phyloP scores from a whole-genome alignment of 2,113 vertebrate genomes.

The Diadophis punctatus region DNA sequence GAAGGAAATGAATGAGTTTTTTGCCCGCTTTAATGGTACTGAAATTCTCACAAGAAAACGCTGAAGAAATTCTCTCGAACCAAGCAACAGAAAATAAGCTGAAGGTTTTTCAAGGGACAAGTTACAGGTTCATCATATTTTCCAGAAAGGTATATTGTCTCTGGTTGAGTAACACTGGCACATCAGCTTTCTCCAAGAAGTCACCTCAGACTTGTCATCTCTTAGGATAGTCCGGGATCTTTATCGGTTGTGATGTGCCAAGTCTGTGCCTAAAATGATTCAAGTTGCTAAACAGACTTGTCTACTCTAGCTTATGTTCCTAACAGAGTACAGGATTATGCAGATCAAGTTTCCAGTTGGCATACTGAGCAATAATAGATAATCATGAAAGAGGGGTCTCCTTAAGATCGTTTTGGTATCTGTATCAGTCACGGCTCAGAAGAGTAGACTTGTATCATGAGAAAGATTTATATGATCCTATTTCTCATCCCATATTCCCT shows the following conservation, averaged over 20 bases:
- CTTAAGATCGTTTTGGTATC: background rate
- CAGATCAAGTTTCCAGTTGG: constrained; percentile 4
- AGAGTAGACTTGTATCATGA: background rate
- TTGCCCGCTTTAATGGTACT: background rate
- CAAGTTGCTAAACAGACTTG: constrained; percentile 10
- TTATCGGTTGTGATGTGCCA: background rate
- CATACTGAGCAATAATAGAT: background rate
- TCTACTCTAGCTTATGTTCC: background rate
- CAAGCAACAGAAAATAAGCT: background rate
- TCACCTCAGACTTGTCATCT: background rate
- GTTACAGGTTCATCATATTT: background rate
- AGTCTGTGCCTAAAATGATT: background rate
- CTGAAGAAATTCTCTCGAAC: background rate
- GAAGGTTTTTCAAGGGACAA: background rate
- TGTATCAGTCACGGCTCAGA: background rate
- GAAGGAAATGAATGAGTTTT: background rate
- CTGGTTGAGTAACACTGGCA: background rate
- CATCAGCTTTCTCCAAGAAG: background rate
- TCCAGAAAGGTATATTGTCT: background rate
- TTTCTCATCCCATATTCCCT: background rate
- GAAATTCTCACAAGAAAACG: background rate
- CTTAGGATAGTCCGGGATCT: background rate
- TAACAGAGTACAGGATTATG: constrained; percentile 1
- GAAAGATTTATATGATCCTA: background rate
- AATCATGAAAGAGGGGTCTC: background rate